Evolutionary conservation across 2,113 vertebrate genomes (phyloP).

Genomic region (Megaceryle maxima): DNA sequence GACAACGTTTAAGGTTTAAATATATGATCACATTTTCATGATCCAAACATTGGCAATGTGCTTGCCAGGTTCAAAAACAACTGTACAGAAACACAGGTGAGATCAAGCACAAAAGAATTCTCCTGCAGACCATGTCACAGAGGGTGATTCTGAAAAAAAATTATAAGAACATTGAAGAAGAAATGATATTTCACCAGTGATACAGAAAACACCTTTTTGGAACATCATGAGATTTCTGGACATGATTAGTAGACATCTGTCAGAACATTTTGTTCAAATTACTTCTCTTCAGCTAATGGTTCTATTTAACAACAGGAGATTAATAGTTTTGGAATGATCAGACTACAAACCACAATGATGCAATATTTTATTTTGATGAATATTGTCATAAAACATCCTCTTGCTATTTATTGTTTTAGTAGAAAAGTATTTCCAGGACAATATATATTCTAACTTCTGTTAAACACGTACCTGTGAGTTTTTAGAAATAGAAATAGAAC

Average conservation of each 20-base stretch:
- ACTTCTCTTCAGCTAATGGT: background rate
- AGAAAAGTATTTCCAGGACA: background rate
- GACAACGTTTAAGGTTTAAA: background rate
- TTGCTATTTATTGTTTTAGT: background rate
- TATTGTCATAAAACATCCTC: background rate
- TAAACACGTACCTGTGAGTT: background rate
- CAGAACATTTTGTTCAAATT: constrained; percentile 35
- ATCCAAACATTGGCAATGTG: background rate
- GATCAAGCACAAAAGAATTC: background rate
- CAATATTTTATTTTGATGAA: constrained; percentile 4
- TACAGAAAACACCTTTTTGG: background rate
- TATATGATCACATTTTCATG: background rate
- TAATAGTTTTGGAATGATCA: constrained; percentile 24
- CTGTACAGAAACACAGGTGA: background rate
- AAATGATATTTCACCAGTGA: background rate
- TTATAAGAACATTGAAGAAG: background rate
- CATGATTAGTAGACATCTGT: background rate
- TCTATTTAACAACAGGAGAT: background rate
- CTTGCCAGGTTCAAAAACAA: background rate
- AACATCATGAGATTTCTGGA: background rate
- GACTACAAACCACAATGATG: background rate
- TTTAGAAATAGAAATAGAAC: background rate
- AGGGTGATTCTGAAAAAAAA: background rate
- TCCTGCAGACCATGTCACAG: background rate
- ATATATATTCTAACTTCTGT: background rate